phyloP scores from a whole-genome alignment of 2,797 vertebrate genomes.

The Enoplosus armatus region DNA sequence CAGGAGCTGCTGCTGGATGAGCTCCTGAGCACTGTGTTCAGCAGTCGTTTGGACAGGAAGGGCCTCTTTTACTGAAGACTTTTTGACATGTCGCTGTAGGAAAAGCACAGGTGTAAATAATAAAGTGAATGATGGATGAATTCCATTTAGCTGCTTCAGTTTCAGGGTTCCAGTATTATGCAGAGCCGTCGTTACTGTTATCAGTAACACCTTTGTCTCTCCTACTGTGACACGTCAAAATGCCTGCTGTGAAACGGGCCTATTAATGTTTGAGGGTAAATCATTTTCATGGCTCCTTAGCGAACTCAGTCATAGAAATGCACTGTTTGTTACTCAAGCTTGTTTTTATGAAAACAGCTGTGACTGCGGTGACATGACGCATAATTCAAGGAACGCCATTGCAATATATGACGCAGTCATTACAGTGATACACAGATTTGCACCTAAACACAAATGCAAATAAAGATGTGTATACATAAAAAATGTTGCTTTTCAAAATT shows the following conservation, averaged over 20 bases:
- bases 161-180: background rate
- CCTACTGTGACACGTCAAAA: background rate
- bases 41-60: conserved; percentile 18
- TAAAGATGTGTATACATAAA: background rate
- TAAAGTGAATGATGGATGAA: background rate
- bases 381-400: background rate
- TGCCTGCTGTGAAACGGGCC: conserved; percentile 6
- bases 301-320: background rate
- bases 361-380: background rate
- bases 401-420: background rate
- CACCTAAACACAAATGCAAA: background rate
- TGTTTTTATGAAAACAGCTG: background rate
- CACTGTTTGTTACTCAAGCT: background rate
- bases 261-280: background rate
- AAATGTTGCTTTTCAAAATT: too few species aligned
- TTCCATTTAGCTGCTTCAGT: conserved; percentile 5
- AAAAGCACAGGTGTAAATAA: conserved; percentile 2
- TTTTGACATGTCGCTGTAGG: conserved; percentile 3
- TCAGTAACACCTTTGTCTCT: background rate
- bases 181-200: background rate
- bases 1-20: conserved; percentile 19
- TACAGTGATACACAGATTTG: background rate
- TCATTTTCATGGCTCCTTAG: background rate
- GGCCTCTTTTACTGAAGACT: background rate
- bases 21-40: conserved; percentile 4